Evolutionary conservation across 2,113 vertebrate genomes (phyloP).

Genomic region (Chloropsis hardwickii): DNA sequence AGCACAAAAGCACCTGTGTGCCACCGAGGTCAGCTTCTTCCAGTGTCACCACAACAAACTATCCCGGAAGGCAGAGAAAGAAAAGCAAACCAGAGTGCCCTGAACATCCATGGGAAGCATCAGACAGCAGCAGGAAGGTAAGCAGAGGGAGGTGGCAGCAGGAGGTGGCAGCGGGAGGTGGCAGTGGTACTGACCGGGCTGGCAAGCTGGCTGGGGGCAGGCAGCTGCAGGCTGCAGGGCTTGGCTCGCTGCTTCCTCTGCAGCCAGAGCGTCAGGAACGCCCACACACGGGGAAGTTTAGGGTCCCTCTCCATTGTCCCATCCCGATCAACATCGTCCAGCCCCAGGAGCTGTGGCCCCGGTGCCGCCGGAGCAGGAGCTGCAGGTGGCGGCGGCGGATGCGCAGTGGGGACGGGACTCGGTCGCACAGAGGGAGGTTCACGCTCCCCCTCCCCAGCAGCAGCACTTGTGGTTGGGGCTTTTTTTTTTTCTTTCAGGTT

Average conservation of each 20-base stretch:
- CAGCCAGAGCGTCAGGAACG: constrained; percentile 72
- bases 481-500: not conserved
- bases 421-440: not conserved
- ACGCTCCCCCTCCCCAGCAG: not conserved
- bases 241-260: constrained; percentile 75
- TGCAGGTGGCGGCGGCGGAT: constrained; percentile 12
- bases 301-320: constrained; percentile 76
- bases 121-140: fast-evolving
- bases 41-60: fast-evolving
- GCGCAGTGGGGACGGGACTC: not conserved
- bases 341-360: not conserved
- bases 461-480: not conserved
- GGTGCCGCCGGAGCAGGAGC: constrained; percentile 3
- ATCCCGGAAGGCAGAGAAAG: not conserved
- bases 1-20: not conserved
- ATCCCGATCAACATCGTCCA: not conserved
- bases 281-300: constrained; percentile 67
- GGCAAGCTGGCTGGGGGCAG: constrained; percentile 47
- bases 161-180: constrained; percentile 17
- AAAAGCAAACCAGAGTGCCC: not conserved
- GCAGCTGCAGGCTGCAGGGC: constrained; percentile 57
- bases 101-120: fast-evolving
- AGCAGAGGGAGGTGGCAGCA: not conserved
- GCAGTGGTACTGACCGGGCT: constrained; percentile 67
- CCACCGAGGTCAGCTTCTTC: not conserved